A percentile compares a stretch with the other conserved stretches of the same genome.
Conservation (phyloP, 2,113 vertebrate genomes). For the Sander vitreus region DNA sequence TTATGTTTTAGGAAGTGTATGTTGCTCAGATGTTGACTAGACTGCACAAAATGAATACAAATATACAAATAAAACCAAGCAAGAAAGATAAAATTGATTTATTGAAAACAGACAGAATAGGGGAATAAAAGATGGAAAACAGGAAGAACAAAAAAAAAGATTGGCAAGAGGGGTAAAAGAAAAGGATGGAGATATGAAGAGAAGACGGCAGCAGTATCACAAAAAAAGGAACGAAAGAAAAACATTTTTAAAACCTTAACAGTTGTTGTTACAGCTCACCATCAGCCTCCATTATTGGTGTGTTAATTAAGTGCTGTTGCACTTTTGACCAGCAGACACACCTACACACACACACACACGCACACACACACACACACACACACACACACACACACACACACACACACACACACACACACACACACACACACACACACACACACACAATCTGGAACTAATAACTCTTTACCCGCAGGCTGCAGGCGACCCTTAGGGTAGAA, state of each 20-base stretch:
- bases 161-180: neutral
- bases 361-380: constrained; percentile 7
- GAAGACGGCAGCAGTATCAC: neutral
- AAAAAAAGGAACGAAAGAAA: neutral
- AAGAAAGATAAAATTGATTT: neutral
- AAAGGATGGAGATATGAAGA: neutral
- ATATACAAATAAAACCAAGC: neutral
- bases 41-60: neutral
- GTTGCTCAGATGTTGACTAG: neutral
- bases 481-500: constrained; percentile 54
- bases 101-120: too few species aligned
- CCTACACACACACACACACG: neutral
- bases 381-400: neutral
- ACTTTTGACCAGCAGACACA: constrained; percentile 32
- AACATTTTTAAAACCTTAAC: neutral
- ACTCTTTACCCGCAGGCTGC: constrained; percentile 68
- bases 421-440: too few species aligned
- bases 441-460: constrained; percentile 79
- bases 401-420: too few species aligned
- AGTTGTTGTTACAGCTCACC: neutral
- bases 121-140: too few species aligned
- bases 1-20: neutral
- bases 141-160: neutral
- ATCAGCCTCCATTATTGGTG: constrained; percentile 4
- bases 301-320: constrained; percentile 29